Evolutionary conservation across 2,888 invertebrate species (phyloP).

Genomic region (Aphidius colemani): DNA sequence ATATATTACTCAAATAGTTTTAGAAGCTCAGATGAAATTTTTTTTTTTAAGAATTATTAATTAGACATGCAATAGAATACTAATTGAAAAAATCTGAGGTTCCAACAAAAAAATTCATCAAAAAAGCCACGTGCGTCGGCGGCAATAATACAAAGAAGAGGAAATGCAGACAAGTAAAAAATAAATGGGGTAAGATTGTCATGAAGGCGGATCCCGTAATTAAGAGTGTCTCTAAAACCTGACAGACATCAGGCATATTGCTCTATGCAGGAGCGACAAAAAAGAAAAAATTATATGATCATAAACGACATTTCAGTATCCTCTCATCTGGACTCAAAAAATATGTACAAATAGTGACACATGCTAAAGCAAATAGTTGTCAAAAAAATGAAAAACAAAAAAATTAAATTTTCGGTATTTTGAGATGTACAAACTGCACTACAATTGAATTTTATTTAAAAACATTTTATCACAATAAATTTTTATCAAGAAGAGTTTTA

Average conservation of each 20-base stretch:
- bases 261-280: too few relatives aligned
- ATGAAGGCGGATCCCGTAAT: conserved; percentile 34
- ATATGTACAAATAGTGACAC: conserved; percentile 52
- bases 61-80: neutral
- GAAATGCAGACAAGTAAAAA: conserved; percentile 26
- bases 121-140: conserved; percentile 21
- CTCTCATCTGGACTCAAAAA: neutral
- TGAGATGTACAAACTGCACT: conserved; percentile 4
- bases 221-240: conserved; percentile 26
- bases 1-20: too few relatives aligned
- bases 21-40: too few relatives aligned
- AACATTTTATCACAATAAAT: too few relatives aligned
- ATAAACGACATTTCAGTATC: conserved; percentile 1
- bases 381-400: conserved; percentile 26
- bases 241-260: too few relatives aligned
- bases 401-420: conserved; percentile 11
- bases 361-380: conserved; percentile 42
- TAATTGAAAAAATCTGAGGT: neutral
- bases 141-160: conserved; percentile 17
- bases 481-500: too few relatives aligned
- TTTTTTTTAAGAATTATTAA: conserved; percentile 4
- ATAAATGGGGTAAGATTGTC: conserved; percentile 11
- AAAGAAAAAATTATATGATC: too few relatives aligned
- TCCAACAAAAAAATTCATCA: neutral
- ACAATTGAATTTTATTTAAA: too few relatives aligned